These are phyloP conservation scores for Acanthisitta chloris DNA, from an alignment of 2,113 vertebrate species.

Conservation along the genomic window DNA sequence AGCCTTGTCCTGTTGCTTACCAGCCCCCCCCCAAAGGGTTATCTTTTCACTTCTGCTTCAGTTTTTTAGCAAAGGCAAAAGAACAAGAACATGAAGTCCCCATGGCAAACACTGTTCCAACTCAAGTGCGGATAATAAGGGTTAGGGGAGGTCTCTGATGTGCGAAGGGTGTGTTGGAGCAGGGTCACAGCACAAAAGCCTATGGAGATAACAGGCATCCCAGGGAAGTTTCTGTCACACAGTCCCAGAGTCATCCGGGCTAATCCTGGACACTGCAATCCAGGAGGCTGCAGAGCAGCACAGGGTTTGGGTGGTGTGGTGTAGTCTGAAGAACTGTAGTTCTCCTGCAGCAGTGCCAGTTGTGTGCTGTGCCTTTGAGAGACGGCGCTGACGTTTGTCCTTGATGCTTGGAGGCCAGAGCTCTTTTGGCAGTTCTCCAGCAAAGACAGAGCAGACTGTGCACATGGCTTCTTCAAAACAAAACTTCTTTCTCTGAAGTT, in stretches of 20 bases:
- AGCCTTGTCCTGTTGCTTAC: not conserved
- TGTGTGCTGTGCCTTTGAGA: slow-evolving; percentile 13
- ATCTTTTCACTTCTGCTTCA: not conserved
- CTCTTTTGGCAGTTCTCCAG: slow-evolving; percentile 21
- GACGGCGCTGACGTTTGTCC: not conserved
- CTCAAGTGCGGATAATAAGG: not conserved
- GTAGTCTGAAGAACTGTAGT: not conserved
- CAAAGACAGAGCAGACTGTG: not conserved
- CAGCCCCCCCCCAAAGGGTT: not conserved
- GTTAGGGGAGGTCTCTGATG: not conserved
- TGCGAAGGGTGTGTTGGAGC: not conserved
- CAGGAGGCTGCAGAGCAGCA: not conserved
- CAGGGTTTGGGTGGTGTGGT: not conserved
- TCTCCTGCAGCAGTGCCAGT: not conserved
- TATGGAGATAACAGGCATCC: not conserved
- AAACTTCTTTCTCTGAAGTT: not conserved
- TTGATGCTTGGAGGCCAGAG: not conserved
- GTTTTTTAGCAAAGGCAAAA: not conserved
- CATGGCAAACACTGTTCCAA: not conserved
- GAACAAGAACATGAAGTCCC: not conserved
- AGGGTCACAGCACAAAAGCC: not conserved
- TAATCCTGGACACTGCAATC: too few relatives aligned
- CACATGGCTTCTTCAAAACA: slow-evolving; percentile 13
- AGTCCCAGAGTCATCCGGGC: not conserved
- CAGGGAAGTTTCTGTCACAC: not conserved